Percentiles rank a stretch among this genome's conserved stretches.
phyloP scores from a whole-genome alignment of 2,797 vertebrate genomes.

The Okamejei kenojei region DNA sequence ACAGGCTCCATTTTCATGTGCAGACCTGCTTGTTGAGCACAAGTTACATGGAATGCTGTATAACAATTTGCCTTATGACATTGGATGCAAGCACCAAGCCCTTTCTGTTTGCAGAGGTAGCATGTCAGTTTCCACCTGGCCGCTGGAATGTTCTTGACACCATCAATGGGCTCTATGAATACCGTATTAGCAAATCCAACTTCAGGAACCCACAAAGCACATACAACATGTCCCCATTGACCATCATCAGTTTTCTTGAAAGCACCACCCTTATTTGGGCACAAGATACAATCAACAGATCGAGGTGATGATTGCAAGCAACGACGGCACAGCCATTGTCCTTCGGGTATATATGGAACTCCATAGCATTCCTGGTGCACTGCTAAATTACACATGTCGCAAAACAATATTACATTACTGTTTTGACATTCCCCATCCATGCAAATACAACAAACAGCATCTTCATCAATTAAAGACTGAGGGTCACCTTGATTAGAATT shows the following conservation, averaged over 20 bases:
- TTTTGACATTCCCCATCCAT: constrained; percentile 91
- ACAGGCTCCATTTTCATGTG: constrained; percentile 98
- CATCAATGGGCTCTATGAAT: constrained; percentile 95
- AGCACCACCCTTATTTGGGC: constrained; percentile 90
- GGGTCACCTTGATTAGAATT: constrained; percentile 80
- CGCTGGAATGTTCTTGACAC: constrained; percentile 83
- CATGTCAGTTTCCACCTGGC: constrained; percentile 96
- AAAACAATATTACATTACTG: constrained; percentile 92
- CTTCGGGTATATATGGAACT: constrained; percentile 93
- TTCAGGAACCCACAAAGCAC: constrained; percentile 95
- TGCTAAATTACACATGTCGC: constrained; percentile 87
- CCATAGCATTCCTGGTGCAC: constrained; percentile 98
- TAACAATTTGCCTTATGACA: constrained; percentile 98
- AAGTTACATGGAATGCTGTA: constrained; percentile 94
- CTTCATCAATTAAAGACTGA: constrained; percentile 80
- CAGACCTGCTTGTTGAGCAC: constrained; percentile 85
- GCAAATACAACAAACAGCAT: constrained; percentile 92
- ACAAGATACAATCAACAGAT: constrained; percentile 82
- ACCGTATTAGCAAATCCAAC: constrained; percentile 93
- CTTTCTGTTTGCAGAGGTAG: constrained; percentile 97
- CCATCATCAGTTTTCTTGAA: constrained; percentile 94
- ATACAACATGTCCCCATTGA: constrained; percentile 94
- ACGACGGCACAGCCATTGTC: constrained; percentile 94
- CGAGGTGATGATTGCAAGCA: constrained; percentile 80
- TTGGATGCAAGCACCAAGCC: constrained; percentile 93